phyloP scores from a whole-genome alignment of 2,113 vertebrate genomes.

The Chroicocephalus ridibundus region DNA sequence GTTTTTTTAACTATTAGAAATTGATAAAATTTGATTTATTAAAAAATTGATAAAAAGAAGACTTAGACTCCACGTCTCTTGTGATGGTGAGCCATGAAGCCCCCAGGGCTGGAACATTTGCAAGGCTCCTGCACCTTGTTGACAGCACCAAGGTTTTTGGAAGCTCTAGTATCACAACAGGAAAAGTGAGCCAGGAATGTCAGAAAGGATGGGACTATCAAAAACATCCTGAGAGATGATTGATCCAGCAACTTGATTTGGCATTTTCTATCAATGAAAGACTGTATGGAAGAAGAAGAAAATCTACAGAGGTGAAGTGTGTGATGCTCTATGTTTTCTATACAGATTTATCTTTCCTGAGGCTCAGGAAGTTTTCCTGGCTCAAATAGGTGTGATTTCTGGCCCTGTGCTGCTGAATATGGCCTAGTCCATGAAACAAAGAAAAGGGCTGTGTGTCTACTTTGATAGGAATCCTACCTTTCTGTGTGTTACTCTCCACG shows the following conservation, averaged over 20 bases:
- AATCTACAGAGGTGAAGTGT: neutral
- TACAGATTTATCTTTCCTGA: neutral
- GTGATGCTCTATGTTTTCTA: neutral
- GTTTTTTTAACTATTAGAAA: neutral
- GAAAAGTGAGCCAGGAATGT: neutral
- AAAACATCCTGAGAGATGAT: neutral
- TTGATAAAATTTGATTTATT: neutral
- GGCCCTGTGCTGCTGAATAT: neutral
- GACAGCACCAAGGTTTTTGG: neutral
- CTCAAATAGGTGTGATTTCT: neutral
- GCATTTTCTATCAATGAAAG: neutral
- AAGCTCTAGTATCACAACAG: neutral
- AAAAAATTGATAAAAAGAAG: neutral
- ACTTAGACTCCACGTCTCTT: neutral
- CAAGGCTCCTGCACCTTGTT: neutral
- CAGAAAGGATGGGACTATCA: neutral
- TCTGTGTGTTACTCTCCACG: neutral
- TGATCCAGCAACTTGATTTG: neutral
- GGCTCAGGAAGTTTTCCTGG: neutral
- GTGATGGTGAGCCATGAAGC: neutral
- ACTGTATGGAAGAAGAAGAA: neutral
- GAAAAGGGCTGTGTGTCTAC: neutral
- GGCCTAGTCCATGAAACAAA: neutral
- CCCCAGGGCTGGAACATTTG: neutral
- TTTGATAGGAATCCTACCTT: neutral